These are phyloP conservation scores for Pachypanchax playfairii DNA, from an alignment of 2,113 vertebrate genomes.

Conservation along the genomic window DNA sequence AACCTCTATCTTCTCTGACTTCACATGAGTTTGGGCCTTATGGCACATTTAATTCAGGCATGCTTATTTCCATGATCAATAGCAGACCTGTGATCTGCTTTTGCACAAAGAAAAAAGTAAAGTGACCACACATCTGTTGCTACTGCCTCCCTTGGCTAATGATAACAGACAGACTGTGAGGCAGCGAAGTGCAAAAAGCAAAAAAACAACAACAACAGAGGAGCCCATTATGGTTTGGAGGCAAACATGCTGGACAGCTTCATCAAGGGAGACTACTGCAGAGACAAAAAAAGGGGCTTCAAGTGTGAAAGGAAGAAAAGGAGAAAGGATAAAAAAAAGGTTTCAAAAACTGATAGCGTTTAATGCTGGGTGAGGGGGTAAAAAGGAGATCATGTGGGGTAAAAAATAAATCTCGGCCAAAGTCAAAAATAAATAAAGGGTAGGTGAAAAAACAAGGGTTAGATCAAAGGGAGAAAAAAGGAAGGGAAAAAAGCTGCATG, in stretches of 20 bases:
- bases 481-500: constrained; percentile 18
- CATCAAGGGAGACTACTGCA: constrained; percentile 39
- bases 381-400: neutral
- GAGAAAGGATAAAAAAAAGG: neutral
- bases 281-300: constrained; percentile 28
- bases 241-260: constrained; percentile 35
- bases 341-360: neutral
- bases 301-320: constrained; percentile 2
- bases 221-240: constrained; percentile 34
- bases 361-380: neutral
- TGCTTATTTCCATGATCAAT: constrained; percentile 56
- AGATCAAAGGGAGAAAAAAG: constrained; percentile 7
- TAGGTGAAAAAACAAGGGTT: constrained; percentile 6
- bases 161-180: constrained; percentile 32
- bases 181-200: constrained; percentile 17
- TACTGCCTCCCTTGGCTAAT: constrained; percentile 45
- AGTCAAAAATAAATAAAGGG: neutral
- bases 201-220: constrained; percentile 36
- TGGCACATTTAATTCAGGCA: constrained; percentile 8
- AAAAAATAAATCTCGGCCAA: neutral
- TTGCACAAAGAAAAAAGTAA: constrained; percentile 25
- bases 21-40: neutral
- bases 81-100: constrained; percentile 33
- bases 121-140: constrained; percentile 14
- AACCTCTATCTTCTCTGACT: constrained; percentile 30